Evolutionary conservation across 2,797 vertebrate species (phyloP).

Genomic region (Sphenodon punctatus): DNA sequence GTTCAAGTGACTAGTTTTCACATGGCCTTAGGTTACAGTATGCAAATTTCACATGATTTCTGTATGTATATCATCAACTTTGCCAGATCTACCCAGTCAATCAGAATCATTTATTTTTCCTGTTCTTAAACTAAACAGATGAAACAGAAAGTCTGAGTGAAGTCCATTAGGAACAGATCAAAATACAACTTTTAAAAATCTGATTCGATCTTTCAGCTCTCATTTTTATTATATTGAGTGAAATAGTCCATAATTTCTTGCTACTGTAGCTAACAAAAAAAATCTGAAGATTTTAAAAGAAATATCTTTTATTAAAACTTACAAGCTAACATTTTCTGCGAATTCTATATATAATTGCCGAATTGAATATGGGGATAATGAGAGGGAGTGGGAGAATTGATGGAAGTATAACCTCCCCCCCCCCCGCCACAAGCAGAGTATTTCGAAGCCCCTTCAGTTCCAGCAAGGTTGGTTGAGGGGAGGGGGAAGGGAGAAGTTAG

Average conservation of each 20-base stretch:
- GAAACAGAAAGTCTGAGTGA: background rate
- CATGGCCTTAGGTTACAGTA: background rate
- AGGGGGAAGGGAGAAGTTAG: too few species aligned
- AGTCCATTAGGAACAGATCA: background rate
- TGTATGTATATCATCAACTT: background rate
- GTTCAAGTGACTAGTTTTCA: background rate
- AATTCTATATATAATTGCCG: too few species aligned
- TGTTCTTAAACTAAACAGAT: background rate
- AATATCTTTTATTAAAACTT: too few species aligned
- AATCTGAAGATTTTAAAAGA: background rate
- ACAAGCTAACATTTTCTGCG: too few species aligned
- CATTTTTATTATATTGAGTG: conserved; percentile 1
- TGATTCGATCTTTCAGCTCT: background rate
- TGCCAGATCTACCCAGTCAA: background rate
- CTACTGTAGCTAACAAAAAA: background rate
- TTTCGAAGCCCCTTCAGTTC: too few species aligned
- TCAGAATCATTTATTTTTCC: background rate
- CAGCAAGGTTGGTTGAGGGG: too few species aligned
- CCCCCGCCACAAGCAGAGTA: too few species aligned
- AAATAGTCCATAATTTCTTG: background rate
- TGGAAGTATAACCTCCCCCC: too few species aligned
- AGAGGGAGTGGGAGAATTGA: too few species aligned
- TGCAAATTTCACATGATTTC: background rate
- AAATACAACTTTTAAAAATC: background rate
- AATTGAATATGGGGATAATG: too few species aligned